phyloP scores from a whole-genome alignment of 2,797 vertebrate species.

The Platalea minor region DNA sequence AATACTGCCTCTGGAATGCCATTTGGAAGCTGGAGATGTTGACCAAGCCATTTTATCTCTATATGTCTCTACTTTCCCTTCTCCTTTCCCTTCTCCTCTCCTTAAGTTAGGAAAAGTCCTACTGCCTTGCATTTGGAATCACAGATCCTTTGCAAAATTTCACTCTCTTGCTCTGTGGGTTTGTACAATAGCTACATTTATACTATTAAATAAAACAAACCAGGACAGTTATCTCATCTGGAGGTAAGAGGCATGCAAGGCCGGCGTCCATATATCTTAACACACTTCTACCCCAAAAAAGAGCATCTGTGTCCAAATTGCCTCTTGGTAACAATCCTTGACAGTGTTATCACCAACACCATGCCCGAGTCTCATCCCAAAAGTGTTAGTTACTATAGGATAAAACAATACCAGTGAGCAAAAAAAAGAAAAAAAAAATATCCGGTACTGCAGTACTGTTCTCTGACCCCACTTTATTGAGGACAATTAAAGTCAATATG shows the following conservation, averaged over 20 bases:
- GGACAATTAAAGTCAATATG: not conserved
- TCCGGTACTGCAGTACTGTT: not conserved
- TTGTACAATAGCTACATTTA: not conserved
- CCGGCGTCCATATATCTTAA: not conserved
- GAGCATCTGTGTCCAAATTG: not conserved
- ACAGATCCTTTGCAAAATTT: not conserved
- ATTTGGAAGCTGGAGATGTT: not conserved
- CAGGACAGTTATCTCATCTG: not conserved
- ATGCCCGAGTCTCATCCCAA: fast-evolving
- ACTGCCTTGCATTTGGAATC: not conserved
- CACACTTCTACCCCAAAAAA: not conserved
- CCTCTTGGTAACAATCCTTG: not conserved
- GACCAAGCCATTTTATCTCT: not conserved
- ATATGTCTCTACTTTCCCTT: not conserved
- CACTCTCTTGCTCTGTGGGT: not conserved
- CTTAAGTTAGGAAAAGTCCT: not conserved
- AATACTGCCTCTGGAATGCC: not conserved
- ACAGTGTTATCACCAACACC: not conserved
- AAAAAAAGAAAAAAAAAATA: not conserved
- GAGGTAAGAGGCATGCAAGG: not conserved
- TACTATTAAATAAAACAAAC: not conserved
- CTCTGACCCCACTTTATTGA: not conserved
- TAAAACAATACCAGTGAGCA: not conserved
- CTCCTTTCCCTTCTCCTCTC: not conserved
- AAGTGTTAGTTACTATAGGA: not conserved